Evolutionary conservation across 2,113 vertebrate species (phyloP).

Genomic region (Lynx canadensis): DNA sequence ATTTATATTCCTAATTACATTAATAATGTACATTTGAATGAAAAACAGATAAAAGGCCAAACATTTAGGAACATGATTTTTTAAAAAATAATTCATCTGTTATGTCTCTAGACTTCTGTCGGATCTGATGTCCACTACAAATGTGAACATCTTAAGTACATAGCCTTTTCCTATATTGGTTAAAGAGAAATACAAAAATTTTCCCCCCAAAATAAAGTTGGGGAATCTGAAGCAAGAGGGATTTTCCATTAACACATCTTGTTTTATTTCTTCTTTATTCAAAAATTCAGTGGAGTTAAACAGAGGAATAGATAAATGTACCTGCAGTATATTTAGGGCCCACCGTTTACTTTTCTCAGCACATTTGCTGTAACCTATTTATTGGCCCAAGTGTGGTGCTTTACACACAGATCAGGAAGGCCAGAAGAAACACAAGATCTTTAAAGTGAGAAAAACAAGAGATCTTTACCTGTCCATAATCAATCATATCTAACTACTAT

Average conservation of each 20-base stretch:
- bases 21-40: background rate
- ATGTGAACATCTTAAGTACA: background rate
- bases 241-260: background rate
- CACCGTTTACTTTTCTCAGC: background rate
- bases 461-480: conserved; percentile 39
- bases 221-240: conserved; percentile 51
- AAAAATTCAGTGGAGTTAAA: conserved; percentile 40
- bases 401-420: conserved; percentile 54
- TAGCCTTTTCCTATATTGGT: conserved; percentile 13
- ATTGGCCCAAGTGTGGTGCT: background rate
- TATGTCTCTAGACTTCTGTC: background rate
- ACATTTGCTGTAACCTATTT: background rate
- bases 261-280: conserved; percentile 50
- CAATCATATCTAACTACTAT: background rate
- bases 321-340: background rate
- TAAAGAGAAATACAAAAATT: conserved; percentile 50
- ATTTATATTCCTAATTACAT: background rate
- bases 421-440: background rate
- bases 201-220: background rate
- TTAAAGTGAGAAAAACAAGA: conserved; percentile 48
- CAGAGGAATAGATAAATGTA: conserved; percentile 5
- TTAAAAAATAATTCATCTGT: background rate
- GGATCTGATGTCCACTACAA: background rate
- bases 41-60: conserved; percentile 50
- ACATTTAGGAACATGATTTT: conserved; percentile 52